These are phyloP conservation scores for Halcyon senegalensis DNA, from an alignment of 2,113 vertebrate species.

Conservation along the genomic window DNA sequence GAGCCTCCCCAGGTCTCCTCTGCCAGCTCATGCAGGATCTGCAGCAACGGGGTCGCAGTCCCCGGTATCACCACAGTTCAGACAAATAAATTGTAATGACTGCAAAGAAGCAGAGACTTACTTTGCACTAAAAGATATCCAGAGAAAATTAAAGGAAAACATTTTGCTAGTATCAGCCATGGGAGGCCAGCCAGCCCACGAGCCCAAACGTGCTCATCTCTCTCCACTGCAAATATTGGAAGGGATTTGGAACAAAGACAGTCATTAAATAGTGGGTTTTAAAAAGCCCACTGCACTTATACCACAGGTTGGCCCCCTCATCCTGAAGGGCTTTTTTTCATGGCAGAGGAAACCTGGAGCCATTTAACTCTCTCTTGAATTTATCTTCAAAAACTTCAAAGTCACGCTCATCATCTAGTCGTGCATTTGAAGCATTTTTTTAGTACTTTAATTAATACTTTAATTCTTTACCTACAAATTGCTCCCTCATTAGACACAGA, in stretches of 20 bases:
- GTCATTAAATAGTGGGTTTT: not conserved
- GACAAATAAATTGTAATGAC: not conserved
- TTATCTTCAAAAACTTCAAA: not conserved
- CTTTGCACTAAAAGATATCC: not conserved
- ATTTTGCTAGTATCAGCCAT: not conserved
- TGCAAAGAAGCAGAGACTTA: not conserved
- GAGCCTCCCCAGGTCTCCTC: not conserved
- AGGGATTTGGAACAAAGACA: conserved; percentile 7
- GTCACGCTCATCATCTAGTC: not conserved
- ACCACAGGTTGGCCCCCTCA: not conserved
- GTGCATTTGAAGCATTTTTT: not conserved
- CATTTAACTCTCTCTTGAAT: not conserved
- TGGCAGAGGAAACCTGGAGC: not conserved
- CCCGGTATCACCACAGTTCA: rapidly evolving
- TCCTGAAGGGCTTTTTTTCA: not conserved
- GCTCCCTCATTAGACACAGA: not conserved
- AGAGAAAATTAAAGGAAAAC: conserved; percentile 35
- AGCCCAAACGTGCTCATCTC: not conserved
- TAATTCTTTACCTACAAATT: not conserved
- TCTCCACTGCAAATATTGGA: conserved; percentile 34
- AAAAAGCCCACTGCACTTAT: not conserved
- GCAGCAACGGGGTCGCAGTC: not conserved
- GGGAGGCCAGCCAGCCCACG: not conserved
- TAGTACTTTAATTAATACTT: not conserved
- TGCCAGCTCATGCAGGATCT: rapidly evolving